phyloP scores from a whole-genome alignment of 64 coral and sea anemone species.

The Pachyseris speciosa region DNA sequence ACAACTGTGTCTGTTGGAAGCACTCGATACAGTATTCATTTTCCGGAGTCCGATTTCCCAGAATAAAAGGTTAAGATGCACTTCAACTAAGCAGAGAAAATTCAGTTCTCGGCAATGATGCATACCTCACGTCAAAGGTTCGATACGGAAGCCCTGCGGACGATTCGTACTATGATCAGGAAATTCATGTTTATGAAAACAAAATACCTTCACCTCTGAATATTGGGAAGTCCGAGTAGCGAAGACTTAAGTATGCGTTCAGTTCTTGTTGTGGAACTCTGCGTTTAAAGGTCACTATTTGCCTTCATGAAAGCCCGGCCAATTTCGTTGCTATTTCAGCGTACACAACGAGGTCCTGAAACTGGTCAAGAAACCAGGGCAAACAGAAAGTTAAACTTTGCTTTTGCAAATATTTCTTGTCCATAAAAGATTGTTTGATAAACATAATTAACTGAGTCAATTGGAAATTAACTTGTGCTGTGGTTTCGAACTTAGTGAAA shows the following conservation, averaged over 20 bases:
- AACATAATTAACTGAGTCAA: background rate
- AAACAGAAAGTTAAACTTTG: background rate
- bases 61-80: background rate
- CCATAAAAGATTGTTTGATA: slow-evolving; percentile 8
- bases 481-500: background rate
- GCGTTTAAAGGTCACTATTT: too few species aligned
- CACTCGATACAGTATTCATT: background rate
- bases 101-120: too few species aligned
- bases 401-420: background rate
- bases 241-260: too few species aligned
- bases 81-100: too few species aligned
- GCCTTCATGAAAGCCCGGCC: background rate
- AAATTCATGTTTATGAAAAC: background rate
- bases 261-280: too few species aligned
- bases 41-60: background rate
- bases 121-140: too few species aligned
- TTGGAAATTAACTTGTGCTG: background rate
- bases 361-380: background rate
- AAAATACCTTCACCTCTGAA: too few species aligned
- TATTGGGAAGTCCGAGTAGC: background rate
- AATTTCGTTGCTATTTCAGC: background rate
- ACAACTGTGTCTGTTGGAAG: background rate
- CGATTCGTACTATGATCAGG: too few species aligned
- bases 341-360: background rate
- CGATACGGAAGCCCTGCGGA: too few species aligned